Conservation (phyloP, 2,888 invertebrate species). For the Microplitis manilae region DNA sequence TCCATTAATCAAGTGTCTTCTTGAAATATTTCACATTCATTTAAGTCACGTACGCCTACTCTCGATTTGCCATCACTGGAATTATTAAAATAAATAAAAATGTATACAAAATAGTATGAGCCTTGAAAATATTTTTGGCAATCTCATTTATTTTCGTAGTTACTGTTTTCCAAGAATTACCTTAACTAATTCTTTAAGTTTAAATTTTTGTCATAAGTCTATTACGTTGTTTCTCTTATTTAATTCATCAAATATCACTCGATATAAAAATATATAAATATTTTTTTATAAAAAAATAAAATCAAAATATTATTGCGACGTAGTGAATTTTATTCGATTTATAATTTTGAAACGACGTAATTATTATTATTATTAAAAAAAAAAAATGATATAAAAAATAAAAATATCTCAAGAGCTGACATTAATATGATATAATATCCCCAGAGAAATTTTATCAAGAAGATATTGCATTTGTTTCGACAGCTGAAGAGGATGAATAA, state of each 20-base stretch:
- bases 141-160: conserved; percentile 59
- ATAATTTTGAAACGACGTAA: not conserved
- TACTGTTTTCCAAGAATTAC: conserved; percentile 51
- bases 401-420: conserved; percentile 5
- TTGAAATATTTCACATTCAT: not conserved
- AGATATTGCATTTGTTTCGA: not conserved
- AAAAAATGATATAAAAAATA: not conserved
- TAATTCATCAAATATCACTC: no score
- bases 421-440: not conserved
- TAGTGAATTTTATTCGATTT: not conserved
- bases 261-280: not conserved
- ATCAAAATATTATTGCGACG: no score
- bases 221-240: not conserved
- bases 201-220: not conserved
- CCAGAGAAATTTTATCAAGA: not conserved
- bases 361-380: not conserved
- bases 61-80: not conserved
- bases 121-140: conserved; percentile 57
- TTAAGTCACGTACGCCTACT: not conserved
- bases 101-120: conserved; percentile 56
- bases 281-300: not conserved
- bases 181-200: conserved; percentile 23
- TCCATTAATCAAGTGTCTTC: not conserved
- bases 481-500: not conserved
- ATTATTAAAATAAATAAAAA: conserved; percentile 28